Conservation (phyloP, 2,888 invertebrate genomes). For the Baronia brevicornis region DNA sequence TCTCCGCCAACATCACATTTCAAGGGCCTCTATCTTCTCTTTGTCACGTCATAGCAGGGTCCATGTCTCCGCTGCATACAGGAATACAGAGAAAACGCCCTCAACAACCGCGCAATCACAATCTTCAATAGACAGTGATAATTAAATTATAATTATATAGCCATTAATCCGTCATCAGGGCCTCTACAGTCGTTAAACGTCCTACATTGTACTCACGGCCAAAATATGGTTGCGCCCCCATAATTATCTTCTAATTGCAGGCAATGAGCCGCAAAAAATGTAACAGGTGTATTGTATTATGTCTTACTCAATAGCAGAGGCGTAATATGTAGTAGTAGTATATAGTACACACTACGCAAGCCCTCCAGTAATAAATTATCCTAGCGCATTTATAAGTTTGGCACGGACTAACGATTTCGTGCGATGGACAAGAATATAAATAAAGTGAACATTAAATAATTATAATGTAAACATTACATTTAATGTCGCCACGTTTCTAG, state of each 20-base stretch:
- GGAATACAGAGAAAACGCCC: too few species aligned
- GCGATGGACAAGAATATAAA: constrained; percentile 30
- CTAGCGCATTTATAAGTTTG: constrained; percentile 31
- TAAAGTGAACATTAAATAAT: constrained; percentile 40
- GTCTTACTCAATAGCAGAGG: constrained; percentile 24
- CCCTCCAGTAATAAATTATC: constrained; percentile 34
- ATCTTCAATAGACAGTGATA: too few species aligned
- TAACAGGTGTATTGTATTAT: constrained; percentile 18
- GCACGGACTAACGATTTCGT: constrained; percentile 31
- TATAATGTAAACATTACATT: constrained; percentile 40
- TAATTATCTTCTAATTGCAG: not conserved
- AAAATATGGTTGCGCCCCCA: too few species aligned
- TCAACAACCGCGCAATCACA: too few species aligned
- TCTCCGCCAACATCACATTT: too few species aligned
- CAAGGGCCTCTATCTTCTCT: too few species aligned
- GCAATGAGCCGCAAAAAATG: not conserved
- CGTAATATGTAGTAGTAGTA: constrained; percentile 21
- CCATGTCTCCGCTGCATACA: too few species aligned
- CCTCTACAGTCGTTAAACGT: not conserved
- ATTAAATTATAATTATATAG: too few species aligned
- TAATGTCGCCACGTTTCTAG: constrained; percentile 18
- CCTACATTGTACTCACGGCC: not conserved
- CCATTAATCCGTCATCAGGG: too few species aligned
- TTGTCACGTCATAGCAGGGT: too few species aligned
- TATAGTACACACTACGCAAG: constrained; percentile 29